Evolutionary conservation across 1,140 invertebrate genomes (phyloP).

Genomic region (Ladona fulva): DNA sequence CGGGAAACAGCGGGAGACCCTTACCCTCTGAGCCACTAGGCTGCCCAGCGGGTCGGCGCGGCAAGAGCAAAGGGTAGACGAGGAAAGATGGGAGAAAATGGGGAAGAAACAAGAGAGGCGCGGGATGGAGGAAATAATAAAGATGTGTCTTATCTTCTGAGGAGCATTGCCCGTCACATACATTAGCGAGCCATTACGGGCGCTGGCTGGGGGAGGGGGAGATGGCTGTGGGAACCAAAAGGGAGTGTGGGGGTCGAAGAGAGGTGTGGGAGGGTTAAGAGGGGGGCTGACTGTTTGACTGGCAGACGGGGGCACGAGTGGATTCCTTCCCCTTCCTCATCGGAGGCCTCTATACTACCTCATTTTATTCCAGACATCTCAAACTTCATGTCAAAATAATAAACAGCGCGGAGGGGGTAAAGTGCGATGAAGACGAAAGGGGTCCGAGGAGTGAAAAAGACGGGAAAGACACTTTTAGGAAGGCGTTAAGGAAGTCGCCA

Average conservation of each 20-base stretch:
- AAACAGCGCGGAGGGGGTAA: background rate
- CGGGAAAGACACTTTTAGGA: background rate
- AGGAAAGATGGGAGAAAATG: background rate
- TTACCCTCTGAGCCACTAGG: background rate
- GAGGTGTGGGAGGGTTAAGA: background rate
- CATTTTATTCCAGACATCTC: background rate
- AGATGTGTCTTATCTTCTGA: slow-evolving; percentile 1
- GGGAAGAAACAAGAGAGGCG: background rate
- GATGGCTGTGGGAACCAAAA: background rate
- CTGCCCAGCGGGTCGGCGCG: background rate
- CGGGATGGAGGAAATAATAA: background rate
- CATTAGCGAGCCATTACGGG: slow-evolving; percentile 2
- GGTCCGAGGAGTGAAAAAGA: background rate
- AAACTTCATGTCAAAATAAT: background rate
- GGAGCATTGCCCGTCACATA: slow-evolving; percentile 1
- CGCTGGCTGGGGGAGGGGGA: too few species aligned
- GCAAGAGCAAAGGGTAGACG: background rate
- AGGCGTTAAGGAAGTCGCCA: background rate
- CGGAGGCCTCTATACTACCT: background rate
- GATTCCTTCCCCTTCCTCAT: too few species aligned
- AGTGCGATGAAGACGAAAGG: background rate
- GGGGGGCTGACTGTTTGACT: background rate
- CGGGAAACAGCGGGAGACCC: too few species aligned
- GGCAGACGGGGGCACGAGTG: background rate
- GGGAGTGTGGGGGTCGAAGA: background rate